Percentiles rank a stretch among this genome's conserved stretches.
Conservation (phyloP, 2,888 invertebrate genomes). For the Drosophila pseudotalamancana region DNA sequence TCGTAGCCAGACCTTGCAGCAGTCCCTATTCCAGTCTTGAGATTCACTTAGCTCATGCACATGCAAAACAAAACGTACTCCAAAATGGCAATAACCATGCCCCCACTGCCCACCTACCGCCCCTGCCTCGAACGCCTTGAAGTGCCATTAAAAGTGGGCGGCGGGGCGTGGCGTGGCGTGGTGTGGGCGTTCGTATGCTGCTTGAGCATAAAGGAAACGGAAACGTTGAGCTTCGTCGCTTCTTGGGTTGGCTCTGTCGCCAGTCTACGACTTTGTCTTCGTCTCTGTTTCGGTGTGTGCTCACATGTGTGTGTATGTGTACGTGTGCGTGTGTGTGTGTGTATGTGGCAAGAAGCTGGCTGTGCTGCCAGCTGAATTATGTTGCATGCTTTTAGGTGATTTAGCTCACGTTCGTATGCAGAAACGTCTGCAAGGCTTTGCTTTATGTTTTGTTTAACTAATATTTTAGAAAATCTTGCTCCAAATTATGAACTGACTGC, state of each 20-base stretch:
- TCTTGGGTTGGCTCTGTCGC: conserved; percentile 68
- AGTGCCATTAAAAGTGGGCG: conserved; percentile 67
- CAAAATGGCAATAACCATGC: conserved; percentile 35
- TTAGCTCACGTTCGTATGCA: conserved; percentile 76
- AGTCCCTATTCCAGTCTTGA: conserved; percentile 33
- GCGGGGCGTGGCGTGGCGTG: conserved; percentile 7
- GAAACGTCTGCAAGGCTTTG: conserved; percentile 75
- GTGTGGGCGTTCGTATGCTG: conserved; percentile 52
- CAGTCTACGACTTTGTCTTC: conserved; percentile 35
- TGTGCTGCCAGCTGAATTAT: conserved; percentile 68
- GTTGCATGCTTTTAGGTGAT: conserved; percentile 80
- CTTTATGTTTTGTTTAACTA: conserved; percentile 79
- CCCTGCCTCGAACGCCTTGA: conserved; percentile 8
- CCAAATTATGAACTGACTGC: conserved; percentile 67
- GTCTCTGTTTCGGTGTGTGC: conserved; percentile 4
- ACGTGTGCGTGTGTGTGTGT: conserved; percentile 23
- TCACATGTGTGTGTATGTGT: conserved; percentile 4
- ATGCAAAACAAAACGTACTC: conserved; percentile 74
- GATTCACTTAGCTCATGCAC: conserved; percentile 80
- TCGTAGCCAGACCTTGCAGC: conserved; percentile 11
- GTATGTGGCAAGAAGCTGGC: conserved; percentile 61
- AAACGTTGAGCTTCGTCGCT: conserved; percentile 81
- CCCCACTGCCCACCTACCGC: not conserved
- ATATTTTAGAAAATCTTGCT: conserved; percentile 76
- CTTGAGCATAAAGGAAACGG: conserved; percentile 77